Conservation (phyloP, 1,140 invertebrate genomes). For the Rhysida immarginata region DNA sequence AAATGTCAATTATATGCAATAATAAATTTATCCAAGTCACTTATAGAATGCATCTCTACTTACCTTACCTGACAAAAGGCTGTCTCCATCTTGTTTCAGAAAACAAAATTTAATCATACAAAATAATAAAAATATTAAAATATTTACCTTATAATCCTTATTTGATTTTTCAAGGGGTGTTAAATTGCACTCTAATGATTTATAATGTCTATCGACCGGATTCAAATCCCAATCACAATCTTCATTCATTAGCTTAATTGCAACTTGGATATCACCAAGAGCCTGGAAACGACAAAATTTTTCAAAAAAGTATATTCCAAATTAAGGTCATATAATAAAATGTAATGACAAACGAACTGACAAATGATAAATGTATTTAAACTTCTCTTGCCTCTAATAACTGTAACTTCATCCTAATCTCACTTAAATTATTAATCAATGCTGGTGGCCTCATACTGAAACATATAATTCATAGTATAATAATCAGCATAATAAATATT, state of each 20-base stretch:
- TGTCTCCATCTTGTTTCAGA: too few species aligned
- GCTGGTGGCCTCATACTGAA: constrained; percentile 22
- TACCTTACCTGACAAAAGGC: too few species aligned
- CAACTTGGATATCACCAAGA: constrained; percentile 39
- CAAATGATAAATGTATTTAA: too few species aligned
- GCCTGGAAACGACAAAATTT: constrained; percentile 18
- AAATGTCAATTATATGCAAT: too few species aligned
- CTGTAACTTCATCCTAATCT: constrained; percentile 32
- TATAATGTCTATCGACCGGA: constrained; percentile 38
- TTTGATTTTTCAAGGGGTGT: constrained; percentile 22
- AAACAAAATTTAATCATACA: too few species aligned
- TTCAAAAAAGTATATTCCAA: too few species aligned
- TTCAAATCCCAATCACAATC: constrained; percentile 26
- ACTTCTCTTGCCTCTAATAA: constrained; percentile 32
- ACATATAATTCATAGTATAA: constrained; percentile 1
- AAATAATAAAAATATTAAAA: too few species aligned
- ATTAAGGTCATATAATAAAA: too few species aligned
- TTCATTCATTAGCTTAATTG: constrained; percentile 35
- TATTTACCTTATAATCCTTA: constrained; percentile 21
- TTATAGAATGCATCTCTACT: too few species aligned
- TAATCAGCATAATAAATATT: too few species aligned
- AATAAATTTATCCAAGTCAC: too few species aligned
- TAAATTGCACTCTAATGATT: constrained; percentile 28
- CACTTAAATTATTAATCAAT: constrained; percentile 19
- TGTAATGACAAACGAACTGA: too few species aligned